Evolutionary conservation across 2,797 vertebrate genomes (phyloP).

Genomic region (Rhinoraja longicauda): DNA sequence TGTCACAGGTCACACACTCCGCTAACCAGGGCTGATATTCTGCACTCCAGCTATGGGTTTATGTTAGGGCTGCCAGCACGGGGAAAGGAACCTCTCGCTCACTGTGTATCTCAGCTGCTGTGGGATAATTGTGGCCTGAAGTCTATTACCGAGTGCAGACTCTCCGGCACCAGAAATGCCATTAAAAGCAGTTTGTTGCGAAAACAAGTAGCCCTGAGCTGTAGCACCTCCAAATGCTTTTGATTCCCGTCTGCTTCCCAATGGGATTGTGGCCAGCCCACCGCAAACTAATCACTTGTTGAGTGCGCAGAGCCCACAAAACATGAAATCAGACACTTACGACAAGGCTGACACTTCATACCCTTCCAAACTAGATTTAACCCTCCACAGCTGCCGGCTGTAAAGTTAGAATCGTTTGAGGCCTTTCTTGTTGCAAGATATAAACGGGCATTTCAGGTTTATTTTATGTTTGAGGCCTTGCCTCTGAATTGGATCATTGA

Average conservation of each 20-base stretch:
- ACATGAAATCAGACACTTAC: conserved; percentile 18
- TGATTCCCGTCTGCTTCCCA: conserved; percentile 16
- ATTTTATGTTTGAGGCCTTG: background rate
- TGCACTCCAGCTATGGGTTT: background rate
- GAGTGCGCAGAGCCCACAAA: background rate
- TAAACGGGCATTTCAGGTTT: background rate
- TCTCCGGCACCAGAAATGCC: conserved; percentile 25
- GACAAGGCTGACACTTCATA: background rate
- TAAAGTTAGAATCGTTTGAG: background rate
- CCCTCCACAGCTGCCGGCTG: background rate
- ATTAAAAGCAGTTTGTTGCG: conserved; percentile 25
- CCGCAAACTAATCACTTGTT: background rate
- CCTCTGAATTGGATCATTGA: background rate
- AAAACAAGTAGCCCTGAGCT: conserved; percentile 33
- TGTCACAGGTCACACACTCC: too few relatives aligned
- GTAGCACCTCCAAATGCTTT: conserved; percentile 19
- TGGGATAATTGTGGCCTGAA: conserved; percentile 30
- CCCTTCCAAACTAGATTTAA: background rate
- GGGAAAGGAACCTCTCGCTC: background rate
- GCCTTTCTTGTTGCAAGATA: background rate
- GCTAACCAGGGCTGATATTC: background rate
- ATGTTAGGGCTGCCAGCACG: background rate
- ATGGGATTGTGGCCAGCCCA: background rate
- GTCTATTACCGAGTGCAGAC: conserved; percentile 26
- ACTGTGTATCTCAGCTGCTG: background rate